These are phyloP conservation scores for Stenchaetothrips biformis DNA, from an alignment of 2,888 invertebrate species.

Conservation along the genomic window DNA sequence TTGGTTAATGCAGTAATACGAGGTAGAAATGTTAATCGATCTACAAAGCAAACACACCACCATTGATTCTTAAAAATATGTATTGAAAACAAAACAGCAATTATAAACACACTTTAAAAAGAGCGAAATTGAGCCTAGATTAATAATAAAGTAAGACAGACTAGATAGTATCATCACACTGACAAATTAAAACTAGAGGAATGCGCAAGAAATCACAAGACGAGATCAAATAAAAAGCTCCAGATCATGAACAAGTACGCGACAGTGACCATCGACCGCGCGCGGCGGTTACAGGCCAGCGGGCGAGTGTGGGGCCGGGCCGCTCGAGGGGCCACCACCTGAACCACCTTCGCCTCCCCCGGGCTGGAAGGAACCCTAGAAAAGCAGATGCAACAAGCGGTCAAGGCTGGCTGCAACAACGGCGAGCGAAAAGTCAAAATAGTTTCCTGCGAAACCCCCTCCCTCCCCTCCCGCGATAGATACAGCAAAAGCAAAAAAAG, in stretches of 20 bases:
- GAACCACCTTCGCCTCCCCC: background rate
- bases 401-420: background rate
- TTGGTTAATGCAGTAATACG: too few relatives aligned
- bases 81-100: too few relatives aligned
- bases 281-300: background rate
- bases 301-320: background rate
- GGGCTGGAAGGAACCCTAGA: background rate
- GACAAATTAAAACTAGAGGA: background rate
- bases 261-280: background rate
- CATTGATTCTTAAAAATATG: too few relatives aligned
- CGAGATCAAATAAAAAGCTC: conserved; percentile 7
- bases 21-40: too few relatives aligned
- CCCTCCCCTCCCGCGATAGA: too few relatives aligned
- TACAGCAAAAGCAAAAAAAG: background rate
- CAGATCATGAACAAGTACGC: background rate
- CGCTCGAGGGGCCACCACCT: background rate
- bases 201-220: background rate
- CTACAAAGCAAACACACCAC: too few relatives aligned
- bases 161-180: background rate
- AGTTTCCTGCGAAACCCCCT: background rate
- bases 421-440: background rate
- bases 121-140: background rate
- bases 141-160: background rate
- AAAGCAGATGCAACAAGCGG: background rate
- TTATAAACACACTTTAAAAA: too few relatives aligned